Evolutionary conservation across 1,140 invertebrate genomes (phyloP).

Genomic region (Heliothis subflexa): DNA sequence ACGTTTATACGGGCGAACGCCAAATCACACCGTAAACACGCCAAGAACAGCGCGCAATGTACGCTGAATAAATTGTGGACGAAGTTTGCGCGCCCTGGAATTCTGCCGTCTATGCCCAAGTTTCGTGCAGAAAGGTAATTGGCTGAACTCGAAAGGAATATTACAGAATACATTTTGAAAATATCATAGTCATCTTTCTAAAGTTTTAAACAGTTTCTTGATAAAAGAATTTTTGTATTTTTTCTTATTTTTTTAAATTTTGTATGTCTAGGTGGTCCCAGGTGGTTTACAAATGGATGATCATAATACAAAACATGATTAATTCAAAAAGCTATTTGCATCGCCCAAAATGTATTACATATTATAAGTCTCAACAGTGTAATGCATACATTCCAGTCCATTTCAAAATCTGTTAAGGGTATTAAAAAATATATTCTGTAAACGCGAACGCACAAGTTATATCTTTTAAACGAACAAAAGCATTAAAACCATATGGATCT

Average conservation of each 20-base stretch:
- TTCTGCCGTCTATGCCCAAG: constrained; percentile 2
- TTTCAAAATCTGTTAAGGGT: not conserved
- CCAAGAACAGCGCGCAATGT: constrained; percentile 25
- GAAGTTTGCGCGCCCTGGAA: constrained; percentile 29
- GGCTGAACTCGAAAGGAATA: constrained; percentile 2
- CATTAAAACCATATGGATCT: constrained; percentile 51
- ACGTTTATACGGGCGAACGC: constrained; percentile 49
- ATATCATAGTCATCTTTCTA: not conserved
- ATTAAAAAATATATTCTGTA: not conserved
- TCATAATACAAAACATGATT: not conserved
- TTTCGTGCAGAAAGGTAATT: constrained; percentile 23
- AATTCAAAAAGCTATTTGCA: not conserved
- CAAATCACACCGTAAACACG: constrained; percentile 41
- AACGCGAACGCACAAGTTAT: constrained; percentile 17
- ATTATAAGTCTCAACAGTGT: too few species aligned
- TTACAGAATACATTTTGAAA: not conserved
- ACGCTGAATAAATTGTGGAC: constrained; percentile 7
- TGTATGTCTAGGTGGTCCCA: not conserved
- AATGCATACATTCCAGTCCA: not conserved
- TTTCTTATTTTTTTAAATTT: not conserved
- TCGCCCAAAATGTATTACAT: not conserved
- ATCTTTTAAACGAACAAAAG: constrained; percentile 52
- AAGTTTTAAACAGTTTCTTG: not conserved
- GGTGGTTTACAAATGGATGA: not conserved
- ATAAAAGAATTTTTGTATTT: too few species aligned